phyloP scores from a whole-genome alignment of 2,888 invertebrate species.

The Holacanthella duospinosa region DNA sequence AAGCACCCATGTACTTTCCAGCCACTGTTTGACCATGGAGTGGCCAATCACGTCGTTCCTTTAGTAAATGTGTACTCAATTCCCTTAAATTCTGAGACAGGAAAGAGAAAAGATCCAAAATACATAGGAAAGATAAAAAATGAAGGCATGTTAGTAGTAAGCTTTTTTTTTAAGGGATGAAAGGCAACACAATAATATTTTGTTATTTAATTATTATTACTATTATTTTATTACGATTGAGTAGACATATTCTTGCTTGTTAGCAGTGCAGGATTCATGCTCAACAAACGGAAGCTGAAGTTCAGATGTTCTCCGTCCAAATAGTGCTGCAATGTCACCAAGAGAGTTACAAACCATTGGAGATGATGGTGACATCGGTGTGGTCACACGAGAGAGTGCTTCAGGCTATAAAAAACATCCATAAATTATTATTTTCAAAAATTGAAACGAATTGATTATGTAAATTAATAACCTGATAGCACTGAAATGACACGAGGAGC shows the following conservation, averaged over 20 bases:
- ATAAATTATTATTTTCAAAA: conserved; percentile 7
- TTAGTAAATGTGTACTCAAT: conserved; percentile 69
- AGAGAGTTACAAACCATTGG: conserved; percentile 44
- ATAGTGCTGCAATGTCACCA: conserved; percentile 46
- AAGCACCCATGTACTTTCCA: conserved; percentile 69
- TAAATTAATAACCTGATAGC: conserved; percentile 55
- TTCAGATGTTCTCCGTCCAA: conserved; percentile 41
- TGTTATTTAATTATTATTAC: too few species aligned
- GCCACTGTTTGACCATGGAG: conserved; percentile 68
- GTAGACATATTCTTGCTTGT: conserved; percentile 76
- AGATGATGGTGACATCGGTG: conserved; percentile 68
- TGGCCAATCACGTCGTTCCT: conserved; percentile 48
- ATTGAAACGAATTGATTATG: background rate
- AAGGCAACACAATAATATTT: too few species aligned
- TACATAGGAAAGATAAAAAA: too few species aligned
- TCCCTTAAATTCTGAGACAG: conserved; percentile 63
- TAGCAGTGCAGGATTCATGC: conserved; percentile 72
- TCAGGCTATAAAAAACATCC: conserved; percentile 53
- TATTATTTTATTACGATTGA: conserved; percentile 69
- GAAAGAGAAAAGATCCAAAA: too few species aligned
- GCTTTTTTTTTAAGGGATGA: too few species aligned
- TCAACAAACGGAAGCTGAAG: conserved; percentile 62
- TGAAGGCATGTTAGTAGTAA: too few species aligned
- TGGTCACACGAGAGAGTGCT: conserved; percentile 70
- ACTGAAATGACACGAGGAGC: conserved; percentile 64